These are phyloP conservation scores for Campoletis raptor DNA, from an alignment of 2,888 invertebrate species.

Conservation along the genomic window DNA sequence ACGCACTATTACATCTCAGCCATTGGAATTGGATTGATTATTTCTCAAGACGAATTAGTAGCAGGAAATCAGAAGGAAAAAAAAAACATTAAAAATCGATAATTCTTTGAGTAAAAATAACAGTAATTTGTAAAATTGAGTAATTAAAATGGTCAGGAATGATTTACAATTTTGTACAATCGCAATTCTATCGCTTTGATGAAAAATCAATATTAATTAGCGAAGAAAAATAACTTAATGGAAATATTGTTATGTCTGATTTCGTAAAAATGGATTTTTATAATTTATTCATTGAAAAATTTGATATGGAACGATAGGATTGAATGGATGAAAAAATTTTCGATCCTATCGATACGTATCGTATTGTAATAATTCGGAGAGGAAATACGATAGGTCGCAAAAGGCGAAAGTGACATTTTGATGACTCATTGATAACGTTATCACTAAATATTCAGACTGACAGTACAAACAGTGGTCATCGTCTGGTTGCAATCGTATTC, in stretches of 20 bases:
- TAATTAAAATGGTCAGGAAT: neutral
- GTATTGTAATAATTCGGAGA: neutral
- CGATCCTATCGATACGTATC: neutral
- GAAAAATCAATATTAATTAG: neutral
- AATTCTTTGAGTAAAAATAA: neutral
- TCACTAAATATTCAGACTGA: slow-evolving; percentile 42
- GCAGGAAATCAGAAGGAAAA: neutral
- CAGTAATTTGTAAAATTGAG: neutral
- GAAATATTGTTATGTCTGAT: neutral
- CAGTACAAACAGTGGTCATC: slow-evolving; percentile 22
- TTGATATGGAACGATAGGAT: neutral
- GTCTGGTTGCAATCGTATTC: slow-evolving; percentile 22
- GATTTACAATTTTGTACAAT: neutral
- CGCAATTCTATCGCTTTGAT: neutral
- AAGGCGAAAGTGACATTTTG: slow-evolving; percentile 1
- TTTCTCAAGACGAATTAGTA: neutral
- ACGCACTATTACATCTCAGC: neutral
- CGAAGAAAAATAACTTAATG: neutral
- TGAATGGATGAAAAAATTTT: neutral
- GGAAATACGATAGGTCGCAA: neutral
- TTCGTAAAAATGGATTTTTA: neutral
- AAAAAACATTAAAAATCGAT: neutral
- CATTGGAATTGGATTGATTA: neutral
- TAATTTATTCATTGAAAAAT: neutral
- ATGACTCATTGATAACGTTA: slow-evolving; percentile 63